Evolutionary conservation across 2,888 invertebrate genomes (phyloP).

Genomic region (Dolichopus griseipennis): DNA sequence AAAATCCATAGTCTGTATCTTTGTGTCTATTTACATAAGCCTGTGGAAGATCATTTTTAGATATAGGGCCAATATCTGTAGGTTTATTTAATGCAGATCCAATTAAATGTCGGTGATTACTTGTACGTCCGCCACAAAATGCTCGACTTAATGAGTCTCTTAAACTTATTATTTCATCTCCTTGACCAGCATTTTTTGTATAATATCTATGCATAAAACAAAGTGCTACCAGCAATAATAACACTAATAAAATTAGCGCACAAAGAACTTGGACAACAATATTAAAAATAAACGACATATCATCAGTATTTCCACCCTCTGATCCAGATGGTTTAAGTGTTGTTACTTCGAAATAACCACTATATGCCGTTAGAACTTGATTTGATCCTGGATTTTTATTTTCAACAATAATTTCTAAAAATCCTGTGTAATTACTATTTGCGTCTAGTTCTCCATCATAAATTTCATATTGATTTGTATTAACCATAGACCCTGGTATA

Average conservation of each 20-base stretch:
- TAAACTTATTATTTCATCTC: constrained; percentile 59
- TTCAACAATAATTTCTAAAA: constrained; percentile 60
- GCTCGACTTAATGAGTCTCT: constrained; percentile 51
- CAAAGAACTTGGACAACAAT: constrained; percentile 61
- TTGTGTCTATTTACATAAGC: constrained; percentile 74
- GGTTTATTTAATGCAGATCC: constrained; percentile 54
- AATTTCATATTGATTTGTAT: constrained; percentile 35
- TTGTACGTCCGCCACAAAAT: constrained; percentile 40
- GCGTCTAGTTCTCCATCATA: constrained; percentile 68
- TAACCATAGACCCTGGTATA: background rate
- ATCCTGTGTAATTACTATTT: constrained; percentile 74
- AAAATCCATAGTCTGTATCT: constrained; percentile 84
- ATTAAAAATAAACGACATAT: constrained; percentile 46
- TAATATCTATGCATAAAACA: constrained; percentile 58
- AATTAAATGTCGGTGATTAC: constrained; percentile 57
- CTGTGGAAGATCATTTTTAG: constrained; percentile 61
- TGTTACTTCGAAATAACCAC: constrained; percentile 64
- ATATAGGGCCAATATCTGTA: constrained; percentile 74
- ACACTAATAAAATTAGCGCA: constrained; percentile 53
- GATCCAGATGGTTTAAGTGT: constrained; percentile 55
- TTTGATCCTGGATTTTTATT: background rate
- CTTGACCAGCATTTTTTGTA: constrained; percentile 54
- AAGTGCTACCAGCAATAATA: constrained; percentile 53
- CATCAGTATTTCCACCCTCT: constrained; percentile 40
- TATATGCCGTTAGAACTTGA: constrained; percentile 54